Evolutionary conservation across 2,113 vertebrate genomes (phyloP).

Genomic region (Cisticola juncidis): DNA sequence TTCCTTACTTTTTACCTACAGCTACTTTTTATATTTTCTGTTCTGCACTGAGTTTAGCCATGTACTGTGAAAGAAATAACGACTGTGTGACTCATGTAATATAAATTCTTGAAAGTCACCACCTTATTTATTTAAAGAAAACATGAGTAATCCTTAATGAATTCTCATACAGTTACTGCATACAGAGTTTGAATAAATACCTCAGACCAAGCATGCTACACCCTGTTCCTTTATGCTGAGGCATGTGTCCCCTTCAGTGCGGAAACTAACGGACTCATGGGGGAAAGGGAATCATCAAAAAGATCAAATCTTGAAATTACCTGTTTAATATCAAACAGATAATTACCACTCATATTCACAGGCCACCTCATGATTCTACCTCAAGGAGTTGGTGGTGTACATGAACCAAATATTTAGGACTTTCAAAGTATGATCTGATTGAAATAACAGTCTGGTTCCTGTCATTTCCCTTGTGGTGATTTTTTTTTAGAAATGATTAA

Average conservation of each 20-base stretch:
- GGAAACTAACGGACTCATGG: constrained; percentile 28
- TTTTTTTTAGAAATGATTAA: constrained; percentile 52
- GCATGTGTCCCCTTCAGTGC: constrained; percentile 11
- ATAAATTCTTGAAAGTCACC: constrained; percentile 46
- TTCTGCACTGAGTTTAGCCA: not conserved
- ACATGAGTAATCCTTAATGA: constrained; percentile 55
- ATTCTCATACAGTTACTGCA: constrained; percentile 17
- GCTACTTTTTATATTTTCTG: not conserved
- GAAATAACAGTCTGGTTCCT: constrained; percentile 43
- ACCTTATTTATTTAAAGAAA: constrained; percentile 61
- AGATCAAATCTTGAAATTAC: constrained; percentile 34
- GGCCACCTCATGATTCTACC: constrained; percentile 17
- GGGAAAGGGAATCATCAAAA: constrained; percentile 19
- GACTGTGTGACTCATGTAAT: constrained; percentile 64
- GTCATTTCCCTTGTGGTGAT: constrained; percentile 28
- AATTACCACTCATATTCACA: constrained; percentile 24
- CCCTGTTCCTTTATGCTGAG: constrained; percentile 42
- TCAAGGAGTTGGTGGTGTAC: not conserved
- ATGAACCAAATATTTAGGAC: constrained; percentile 29
- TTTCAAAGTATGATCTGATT: constrained; percentile 30
- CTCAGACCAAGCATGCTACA: constrained; percentile 38
- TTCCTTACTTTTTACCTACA: not conserved
- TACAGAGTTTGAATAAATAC: constrained; percentile 47
- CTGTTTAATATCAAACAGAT: constrained; percentile 31
- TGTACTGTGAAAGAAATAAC: constrained; percentile 27